phyloP scores from a whole-genome alignment of 2,113 vertebrate genomes.

The Leptocoma aspasia region DNA sequence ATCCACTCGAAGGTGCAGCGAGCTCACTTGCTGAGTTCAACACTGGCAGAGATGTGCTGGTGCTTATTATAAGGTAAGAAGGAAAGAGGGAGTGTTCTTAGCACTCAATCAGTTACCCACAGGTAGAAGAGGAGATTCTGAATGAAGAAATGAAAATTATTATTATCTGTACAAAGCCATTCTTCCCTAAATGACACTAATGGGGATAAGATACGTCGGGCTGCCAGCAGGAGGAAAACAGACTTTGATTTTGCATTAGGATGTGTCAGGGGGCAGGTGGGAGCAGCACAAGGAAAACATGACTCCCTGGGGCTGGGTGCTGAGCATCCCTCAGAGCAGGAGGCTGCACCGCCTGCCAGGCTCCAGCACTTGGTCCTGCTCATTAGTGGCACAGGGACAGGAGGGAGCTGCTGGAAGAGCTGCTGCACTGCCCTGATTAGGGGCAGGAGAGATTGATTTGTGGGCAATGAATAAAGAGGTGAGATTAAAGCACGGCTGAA shows the following conservation, averaged over 20 bases:
- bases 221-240: background rate
- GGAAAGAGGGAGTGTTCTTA: background rate
- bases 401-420: background rate
- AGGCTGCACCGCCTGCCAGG: background rate
- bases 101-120: background rate
- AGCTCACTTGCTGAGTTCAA: slow-evolving; percentile 14
- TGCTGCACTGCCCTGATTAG: background rate
- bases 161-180: slow-evolving; percentile 2
- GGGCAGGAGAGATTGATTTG: slow-evolving; percentile 20
- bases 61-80: slow-evolving; percentile 10
- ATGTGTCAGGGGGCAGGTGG: background rate
- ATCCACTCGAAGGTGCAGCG: slow-evolving; percentile 29
- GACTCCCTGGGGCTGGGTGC: background rate
- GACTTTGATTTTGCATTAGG: background rate
- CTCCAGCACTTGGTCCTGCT: background rate
- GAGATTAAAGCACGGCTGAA: slow-evolving; percentile 20
- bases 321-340: background rate
- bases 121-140: background rate
- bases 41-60: background rate
- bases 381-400: background rate
- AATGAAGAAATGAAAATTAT: background rate
- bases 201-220: background rate
- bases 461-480: slow-evolving; percentile 23
- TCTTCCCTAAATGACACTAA: background rate
- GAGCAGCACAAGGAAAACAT: background rate